Conservation (phyloP, 2,888 invertebrate genomes). For the Arenicola marina region DNA sequence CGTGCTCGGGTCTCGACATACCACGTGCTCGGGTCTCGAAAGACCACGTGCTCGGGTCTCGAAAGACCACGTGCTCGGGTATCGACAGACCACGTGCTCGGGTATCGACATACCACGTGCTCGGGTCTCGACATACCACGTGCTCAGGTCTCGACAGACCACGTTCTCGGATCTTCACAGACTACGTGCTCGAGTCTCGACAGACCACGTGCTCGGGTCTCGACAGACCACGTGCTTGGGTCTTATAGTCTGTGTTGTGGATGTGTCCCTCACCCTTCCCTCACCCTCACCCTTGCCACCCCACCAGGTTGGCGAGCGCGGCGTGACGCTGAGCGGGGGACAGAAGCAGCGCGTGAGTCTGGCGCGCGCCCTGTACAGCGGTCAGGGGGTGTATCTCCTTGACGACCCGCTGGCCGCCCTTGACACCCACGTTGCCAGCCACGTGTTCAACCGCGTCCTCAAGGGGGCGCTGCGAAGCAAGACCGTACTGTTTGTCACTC, state of each 20-base stretch:
- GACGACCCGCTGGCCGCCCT: conserved; percentile 33
- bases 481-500: conserved; percentile 29
- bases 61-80: no score
- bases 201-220: no score
- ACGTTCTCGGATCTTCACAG: no score
- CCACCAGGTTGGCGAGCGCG: conserved; percentile 22
- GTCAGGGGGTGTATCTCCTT: conserved; percentile 23
- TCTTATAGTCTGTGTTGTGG: neutral
- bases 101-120: no score
- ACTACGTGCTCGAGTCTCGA: neutral
- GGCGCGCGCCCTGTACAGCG: conserved; percentile 19
- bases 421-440: conserved; percentile 21
- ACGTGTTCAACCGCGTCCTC: conserved; percentile 20
- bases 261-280: no score
- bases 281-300: no score
- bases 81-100: no score
- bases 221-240: neutral
- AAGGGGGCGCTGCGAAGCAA: conserved; percentile 17
- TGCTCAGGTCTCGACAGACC: no score
- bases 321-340: conserved; percentile 38
- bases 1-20: no score
- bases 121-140: no score
- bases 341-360: conserved; percentile 38
- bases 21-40: no score
- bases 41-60: no score